These are phyloP conservation scores for Parochlus steinenii DNA, from an alignment of 2,888 invertebrate species.

Conservation along the genomic window DNA sequence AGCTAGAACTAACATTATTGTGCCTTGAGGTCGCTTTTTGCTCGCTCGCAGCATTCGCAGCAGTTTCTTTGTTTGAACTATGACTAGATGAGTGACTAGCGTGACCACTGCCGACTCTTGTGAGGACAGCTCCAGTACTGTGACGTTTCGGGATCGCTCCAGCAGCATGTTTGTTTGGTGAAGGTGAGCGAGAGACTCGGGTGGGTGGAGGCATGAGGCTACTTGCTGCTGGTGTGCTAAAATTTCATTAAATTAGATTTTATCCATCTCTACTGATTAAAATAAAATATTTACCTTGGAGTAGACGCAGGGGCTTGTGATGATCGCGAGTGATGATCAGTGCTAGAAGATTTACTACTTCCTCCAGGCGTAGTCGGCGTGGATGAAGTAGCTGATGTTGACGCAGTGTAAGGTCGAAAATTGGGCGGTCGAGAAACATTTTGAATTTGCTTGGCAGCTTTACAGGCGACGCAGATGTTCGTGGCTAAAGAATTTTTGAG, in stretches of 20 bases:
- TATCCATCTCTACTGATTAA: too few species aligned
- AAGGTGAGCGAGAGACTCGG: slow-evolving; percentile 33
- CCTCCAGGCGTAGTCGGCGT: slow-evolving; percentile 9
- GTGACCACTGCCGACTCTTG: slow-evolving; percentile 15
- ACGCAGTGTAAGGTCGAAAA: slow-evolving; percentile 21
- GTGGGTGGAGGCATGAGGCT: slow-evolving; percentile 21
- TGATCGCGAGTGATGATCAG: too few species aligned
- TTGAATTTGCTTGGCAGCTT: slow-evolving; percentile 36
- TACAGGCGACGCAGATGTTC: slow-evolving; percentile 57
- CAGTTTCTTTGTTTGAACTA: background rate
- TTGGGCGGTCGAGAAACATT: slow-evolving; percentile 24
- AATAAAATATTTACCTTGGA: too few species aligned
- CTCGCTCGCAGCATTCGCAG: background rate
- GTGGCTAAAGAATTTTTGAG: slow-evolving; percentile 58
- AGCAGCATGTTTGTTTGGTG: slow-evolving; percentile 32
- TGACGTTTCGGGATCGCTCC: slow-evolving; percentile 26
- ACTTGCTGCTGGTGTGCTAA: too few species aligned
- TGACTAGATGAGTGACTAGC: slow-evolving; percentile 4
- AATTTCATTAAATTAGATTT: too few species aligned
- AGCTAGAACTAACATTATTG: background rate
- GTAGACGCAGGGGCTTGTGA: too few species aligned
- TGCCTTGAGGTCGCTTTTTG: slow-evolving; percentile 8
- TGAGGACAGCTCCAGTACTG: slow-evolving; percentile 20
- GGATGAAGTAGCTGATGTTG: slow-evolving; percentile 14
- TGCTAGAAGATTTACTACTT: background rate